Base-by-base conservation (phyloP, 2,113 vertebrate genomes). In the Fulmarus glacialis region DNA sequence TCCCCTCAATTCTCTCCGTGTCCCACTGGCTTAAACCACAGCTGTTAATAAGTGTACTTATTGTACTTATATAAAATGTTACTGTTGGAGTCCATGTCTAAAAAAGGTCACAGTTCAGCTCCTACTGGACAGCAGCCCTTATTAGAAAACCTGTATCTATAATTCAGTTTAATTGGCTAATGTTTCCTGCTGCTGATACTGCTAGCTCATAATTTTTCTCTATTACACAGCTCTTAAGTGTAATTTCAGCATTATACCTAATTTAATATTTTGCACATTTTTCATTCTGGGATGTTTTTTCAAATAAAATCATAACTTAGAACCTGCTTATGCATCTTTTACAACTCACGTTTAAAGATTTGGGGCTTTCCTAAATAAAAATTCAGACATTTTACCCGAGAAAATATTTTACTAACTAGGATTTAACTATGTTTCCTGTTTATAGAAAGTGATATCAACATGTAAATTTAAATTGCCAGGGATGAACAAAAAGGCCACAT, bases 131-230 rank as follows among this genome's bases (percentile, higher is more conserved):
- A 94, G 77, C 34, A 85, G 17, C 9, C 40, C 34, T 95, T 48
- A 77, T 59, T 40, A 89, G n/a, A 95, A 96, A 81, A 79, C 9
- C 32, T 30, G 2, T 83, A 82, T 63, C 59, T 78, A 68, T 85
- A 91, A 68, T 52, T 96, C 66, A 86, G 23, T 58, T 91, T 95
- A 96, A 71, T 15, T 96, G 71, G 36, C n/a, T 93, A 56, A 89
- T 70, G 26, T 74, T 86, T 96, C 29, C 58, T 59, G 30, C 12
- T 94, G 40, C 42, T 94, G 42, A 81, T 90, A 81, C 17, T 94
- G 34, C 36, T 83, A 88, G 64, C 62, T 90, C 21, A 45, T 89
- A 92, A 64, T 77, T 75, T 73, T 96, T 63, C 6, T 56, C 24
- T 55, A 34, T 63, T 47, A 63, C 9, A 8, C 6, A 94, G 56